Evolutionary conservation across 2,113 vertebrate species (phyloP), one percentile per base, ranked within the genome.

Genomic region (Oncorhynchus kisutch): DNA sequence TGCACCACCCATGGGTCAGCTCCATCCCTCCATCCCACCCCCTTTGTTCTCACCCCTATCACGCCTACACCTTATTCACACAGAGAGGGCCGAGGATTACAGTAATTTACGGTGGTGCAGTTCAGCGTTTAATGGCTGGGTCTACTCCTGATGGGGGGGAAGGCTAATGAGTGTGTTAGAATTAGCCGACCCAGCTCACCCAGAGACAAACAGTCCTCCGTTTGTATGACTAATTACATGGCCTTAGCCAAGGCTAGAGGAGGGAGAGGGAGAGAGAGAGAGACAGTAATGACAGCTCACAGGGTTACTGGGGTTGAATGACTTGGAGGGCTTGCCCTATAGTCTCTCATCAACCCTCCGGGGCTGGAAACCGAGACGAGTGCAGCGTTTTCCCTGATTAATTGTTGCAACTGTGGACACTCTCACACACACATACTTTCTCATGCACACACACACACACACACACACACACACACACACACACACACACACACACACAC

Each of bases 181-280:
- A 89, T 91, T 82, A 88, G 87, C 78, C 3, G 22, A 65, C 51
- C 51, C 49, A 54, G 68, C 79, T 88, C 85, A 81, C 78, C 78
- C 75, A 48, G 78, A 82, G 82, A 87, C 82, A 87, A 85, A 84
- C 76, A 87, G 78, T 83, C 51, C 51, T 54, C 51, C 82, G 76
- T 85, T 45, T 87, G 81, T 88, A 81, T 85, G 81, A 57, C 79
- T 83, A 83, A 89, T 86, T 88, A 81, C 86, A 83, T 87, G 82
- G 80, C 86, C 78, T 49, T 51, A 79, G 75, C 84, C 67, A 87
- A 78, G 71, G 80, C 83, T 72, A 82, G 66, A 22, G 83, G 79
- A 72, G 74, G 76, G 48, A 29, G 31, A 78, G 66, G 60, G 82
- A n/a, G 4, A 57, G 70, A 59, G 84, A 81, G 75, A 73, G 64